Evolutionary conservation across 2,888 invertebrate species (phyloP).

Genomic region (Thyatira batis): DNA sequence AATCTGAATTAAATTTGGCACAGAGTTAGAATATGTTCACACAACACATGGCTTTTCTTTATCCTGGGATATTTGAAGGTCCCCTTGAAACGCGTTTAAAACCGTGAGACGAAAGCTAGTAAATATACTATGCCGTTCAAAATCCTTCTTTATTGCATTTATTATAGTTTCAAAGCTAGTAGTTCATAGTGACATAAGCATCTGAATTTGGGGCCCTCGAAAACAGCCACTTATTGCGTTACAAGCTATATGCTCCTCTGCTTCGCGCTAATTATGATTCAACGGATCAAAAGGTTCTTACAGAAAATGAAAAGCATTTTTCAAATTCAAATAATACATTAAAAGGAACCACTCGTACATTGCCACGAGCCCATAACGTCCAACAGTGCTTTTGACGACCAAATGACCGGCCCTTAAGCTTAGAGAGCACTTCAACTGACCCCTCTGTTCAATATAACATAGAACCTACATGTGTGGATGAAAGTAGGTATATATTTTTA

Average conservation of each 20-base stretch:
- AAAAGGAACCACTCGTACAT: conserved; percentile 35
- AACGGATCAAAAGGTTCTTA: conserved; percentile 36
- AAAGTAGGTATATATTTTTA: background rate
- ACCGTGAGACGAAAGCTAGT: too few relatives aligned
- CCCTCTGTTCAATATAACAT: conserved; percentile 45
- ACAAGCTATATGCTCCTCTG: conserved; percentile 9
- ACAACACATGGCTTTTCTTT: too few relatives aligned
- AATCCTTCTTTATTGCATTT: too few relatives aligned
- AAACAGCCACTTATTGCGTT: background rate
- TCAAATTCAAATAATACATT: conserved; percentile 33
- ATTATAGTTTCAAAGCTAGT: too few relatives aligned
- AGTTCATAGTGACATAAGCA: too few relatives aligned
- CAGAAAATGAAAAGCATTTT: conserved; percentile 34
- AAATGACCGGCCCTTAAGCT: conserved; percentile 48
- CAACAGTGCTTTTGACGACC: conserved; percentile 52
- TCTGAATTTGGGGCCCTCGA: background rate
- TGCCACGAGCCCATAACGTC: conserved; percentile 31
- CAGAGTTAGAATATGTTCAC: too few relatives aligned
- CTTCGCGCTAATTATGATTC: conserved; percentile 37
- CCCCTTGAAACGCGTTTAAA: too few relatives aligned
- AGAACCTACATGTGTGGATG: conserved; percentile 1
- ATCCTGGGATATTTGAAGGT: too few relatives aligned
- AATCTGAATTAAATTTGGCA: too few relatives aligned
- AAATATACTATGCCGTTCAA: too few relatives aligned
- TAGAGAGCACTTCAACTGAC: conserved; percentile 42